Evolutionary conservation across 2,797 vertebrate species (phyloP).

Genomic region (Crenuchus spilurus): DNA sequence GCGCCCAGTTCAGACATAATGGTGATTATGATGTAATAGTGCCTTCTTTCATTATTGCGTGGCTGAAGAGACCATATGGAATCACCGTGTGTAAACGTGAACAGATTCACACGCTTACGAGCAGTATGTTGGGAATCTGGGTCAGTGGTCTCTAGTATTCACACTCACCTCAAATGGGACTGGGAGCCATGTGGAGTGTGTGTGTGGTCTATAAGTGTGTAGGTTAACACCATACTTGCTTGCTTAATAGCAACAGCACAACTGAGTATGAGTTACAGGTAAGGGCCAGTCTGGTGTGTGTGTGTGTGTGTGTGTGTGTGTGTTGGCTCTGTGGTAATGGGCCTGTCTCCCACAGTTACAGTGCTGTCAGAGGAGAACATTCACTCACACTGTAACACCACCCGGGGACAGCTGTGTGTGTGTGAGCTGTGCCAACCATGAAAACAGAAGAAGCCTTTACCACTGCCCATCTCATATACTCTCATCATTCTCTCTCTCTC

Average conservation of each 20-base stretch:
- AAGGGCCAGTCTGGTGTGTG: slow-evolving; percentile 3
- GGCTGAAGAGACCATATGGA: slow-evolving; percentile 21
- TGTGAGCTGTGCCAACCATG: neutral
- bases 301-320: neutral
- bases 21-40: slow-evolving; percentile 28
- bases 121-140: slow-evolving; percentile 57
- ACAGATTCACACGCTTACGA: neutral
- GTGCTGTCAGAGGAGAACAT: neutral
- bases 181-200: neutral
- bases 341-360: neutral
- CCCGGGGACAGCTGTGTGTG: slow-evolving; percentile 5
- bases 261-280: neutral
- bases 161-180: slow-evolving; percentile 22
- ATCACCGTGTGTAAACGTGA: slow-evolving; percentile 31
- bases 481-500: neutral
- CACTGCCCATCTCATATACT: neutral
- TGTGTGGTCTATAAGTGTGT: slow-evolving; percentile 13
- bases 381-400: neutral
- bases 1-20: neutral
- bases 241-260: neutral
- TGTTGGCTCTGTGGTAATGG: neutral
- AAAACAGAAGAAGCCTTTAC: neutral
- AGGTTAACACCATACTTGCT: neutral
- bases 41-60: slow-evolving; percentile 14
- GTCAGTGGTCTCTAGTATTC: slow-evolving; percentile 56